A percentile compares a stretch with the other conserved stretches of the same genome.
These are phyloP conservation scores for Halcyon leucocephala DNA, from an alignment of 2,797 vertebrate genomes.

Conservation along the genomic window DNA sequence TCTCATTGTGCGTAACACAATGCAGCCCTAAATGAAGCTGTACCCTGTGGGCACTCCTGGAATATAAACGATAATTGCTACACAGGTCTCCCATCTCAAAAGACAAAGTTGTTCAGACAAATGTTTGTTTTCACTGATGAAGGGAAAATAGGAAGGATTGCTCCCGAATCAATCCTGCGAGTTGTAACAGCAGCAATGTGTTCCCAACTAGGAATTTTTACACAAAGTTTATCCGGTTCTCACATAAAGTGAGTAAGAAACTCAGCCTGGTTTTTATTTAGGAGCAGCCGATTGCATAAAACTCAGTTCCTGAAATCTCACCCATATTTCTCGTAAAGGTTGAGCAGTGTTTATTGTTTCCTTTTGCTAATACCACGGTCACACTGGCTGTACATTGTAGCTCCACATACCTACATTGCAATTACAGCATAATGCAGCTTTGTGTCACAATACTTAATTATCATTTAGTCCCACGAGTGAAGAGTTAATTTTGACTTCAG, in stretches of 20 bases:
- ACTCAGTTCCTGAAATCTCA: neutral
- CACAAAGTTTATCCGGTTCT: neutral
- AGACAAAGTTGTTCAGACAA: neutral
- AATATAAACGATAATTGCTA: neutral
- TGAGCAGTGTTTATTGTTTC: neutral
- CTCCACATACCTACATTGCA: neutral
- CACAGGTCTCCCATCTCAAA: neutral
- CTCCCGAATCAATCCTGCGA: neutral
- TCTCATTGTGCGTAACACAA: neutral
- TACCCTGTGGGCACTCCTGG: neutral
- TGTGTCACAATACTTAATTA: neutral
- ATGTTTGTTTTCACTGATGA: neutral
- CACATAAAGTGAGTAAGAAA: neutral
- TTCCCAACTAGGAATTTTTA: neutral
- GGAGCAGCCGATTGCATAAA: neutral
- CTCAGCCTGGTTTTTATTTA: neutral
- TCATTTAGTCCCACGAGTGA: neutral
- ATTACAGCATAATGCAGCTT: neutral
- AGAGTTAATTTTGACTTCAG: neutral
- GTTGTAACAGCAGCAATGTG: accelerated
- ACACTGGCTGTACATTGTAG: neutral
- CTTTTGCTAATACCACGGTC: neutral
- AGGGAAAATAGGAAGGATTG: neutral
- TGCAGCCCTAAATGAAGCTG: neutral
- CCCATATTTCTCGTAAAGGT: neutral